Base-by-base conservation (phyloP, 2,797 vertebrate genomes). In the Dendrocincla tyrannina region DNA sequence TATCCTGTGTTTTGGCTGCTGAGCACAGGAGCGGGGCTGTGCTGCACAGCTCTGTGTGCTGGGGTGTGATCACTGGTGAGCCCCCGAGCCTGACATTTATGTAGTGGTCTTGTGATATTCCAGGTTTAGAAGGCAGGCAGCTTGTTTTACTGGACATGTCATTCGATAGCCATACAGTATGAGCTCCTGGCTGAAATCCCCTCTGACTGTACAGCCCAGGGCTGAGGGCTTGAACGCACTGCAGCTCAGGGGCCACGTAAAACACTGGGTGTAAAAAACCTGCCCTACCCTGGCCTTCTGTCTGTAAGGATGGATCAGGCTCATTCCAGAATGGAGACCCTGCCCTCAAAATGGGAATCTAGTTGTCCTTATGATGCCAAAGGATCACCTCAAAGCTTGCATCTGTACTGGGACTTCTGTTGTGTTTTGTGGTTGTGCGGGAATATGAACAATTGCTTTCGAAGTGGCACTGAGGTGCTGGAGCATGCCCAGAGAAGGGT, bases 51-150 rank as follows among this genome's bases (percentile, higher is more conserved):
- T 33, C 23, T 13, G 23, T 18, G 62, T 47, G 42, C 42, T 66
- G 32, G 33, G 63, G 10, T 66, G 42, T 33, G 63, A 47, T 27
- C 42, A 27, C 32, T 47, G 63, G 10, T 46, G 63, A 47, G 63
- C 63, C 47, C 63, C 86, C 2, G 7, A 13, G 52, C n/a, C 30
- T 89, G 93, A 85, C 91, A 88, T 89, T 93, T 92, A 24, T 41
- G 69, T 27, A 0, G 70, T 4, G 80, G 91, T 91, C 95, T 94
- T 87, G 94, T 96, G 95, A 91, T 59, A 6, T 3, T 68, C 92
- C 95, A 60, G 88, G 88, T 95, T 95, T 91, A 95, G 96, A 73
- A 91, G 63, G 80, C 76, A 11, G 66, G 75, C 72, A 33, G 92
- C 62, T 79, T 64, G 66, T 64, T 67, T 91, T 87, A 35, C 91